These are phyloP conservation scores for Hipposideros armiger DNA, from an alignment of 2,113 vertebrate genomes.

Conservation along the genomic window DNA sequence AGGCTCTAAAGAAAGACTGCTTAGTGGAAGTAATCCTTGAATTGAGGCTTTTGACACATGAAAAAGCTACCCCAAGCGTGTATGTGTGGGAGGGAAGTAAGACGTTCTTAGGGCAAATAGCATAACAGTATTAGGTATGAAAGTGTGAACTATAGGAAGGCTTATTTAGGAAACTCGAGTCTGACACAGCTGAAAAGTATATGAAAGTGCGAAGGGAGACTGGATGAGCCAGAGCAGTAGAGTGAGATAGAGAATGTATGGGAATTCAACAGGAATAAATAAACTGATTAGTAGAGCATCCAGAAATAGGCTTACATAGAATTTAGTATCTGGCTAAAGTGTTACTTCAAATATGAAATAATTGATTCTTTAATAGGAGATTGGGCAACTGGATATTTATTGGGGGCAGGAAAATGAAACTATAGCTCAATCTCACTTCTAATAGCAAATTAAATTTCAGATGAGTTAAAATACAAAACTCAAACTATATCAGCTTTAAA, in stretches of 20 bases:
- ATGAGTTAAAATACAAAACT: slow-evolving; percentile 5
- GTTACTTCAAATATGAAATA: neutral
- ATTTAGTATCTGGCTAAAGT: neutral
- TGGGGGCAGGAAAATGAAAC: neutral
- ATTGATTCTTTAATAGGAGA: neutral
- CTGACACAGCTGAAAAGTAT: neutral
- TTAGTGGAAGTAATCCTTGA: neutral
- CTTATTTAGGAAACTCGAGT: neutral
- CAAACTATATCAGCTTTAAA: neutral
- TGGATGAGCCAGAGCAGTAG: neutral
- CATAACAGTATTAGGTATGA: neutral
- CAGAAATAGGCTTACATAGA: neutral
- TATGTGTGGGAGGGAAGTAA: neutral
- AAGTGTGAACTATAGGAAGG: neutral
- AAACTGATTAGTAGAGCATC: neutral
- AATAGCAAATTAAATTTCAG: neutral
- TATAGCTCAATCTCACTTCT: neutral
- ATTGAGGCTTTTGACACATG: neutral
- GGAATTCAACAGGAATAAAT: neutral
- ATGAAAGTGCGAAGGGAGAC: neutral
- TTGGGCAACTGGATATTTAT: neutral
- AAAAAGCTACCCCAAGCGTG: neutral
- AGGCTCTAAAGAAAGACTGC: neutral
- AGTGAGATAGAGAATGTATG: neutral
- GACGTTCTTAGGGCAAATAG: neutral